Evolutionary conservation across 2,888 invertebrate genomes (phyloP), one percentile per base, ranked within the genome.

Genomic region (Pilophorus perplexus): DNA sequence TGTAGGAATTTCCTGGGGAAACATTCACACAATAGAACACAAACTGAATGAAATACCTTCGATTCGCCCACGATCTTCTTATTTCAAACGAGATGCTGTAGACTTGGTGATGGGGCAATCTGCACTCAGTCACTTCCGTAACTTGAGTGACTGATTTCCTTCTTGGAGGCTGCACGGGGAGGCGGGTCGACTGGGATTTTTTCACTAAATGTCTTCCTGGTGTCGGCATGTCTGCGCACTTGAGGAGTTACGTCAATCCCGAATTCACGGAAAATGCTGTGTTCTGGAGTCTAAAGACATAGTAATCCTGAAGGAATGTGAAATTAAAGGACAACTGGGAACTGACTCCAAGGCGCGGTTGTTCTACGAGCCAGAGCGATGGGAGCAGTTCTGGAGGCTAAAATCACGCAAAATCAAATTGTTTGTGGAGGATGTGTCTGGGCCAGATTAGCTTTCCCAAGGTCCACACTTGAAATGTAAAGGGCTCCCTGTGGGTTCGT

Each of bases 81-180:
- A 59, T 59, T 27, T 59, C 59, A 27, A 59, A 59, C 8, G 59
- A 38, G 40, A 59, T 59, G 44, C 59, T 59, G 59, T 59, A 59
- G 25, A 59, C 23, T 23, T 59, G 59, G 27, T 59, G 59, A 25
- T 59, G 59, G 8, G 44, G 23, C 1, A 59, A 44, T 10, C 59
- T 40, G 40, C 20, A 42, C 33, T 42, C 42, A 2, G 59, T 59
- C 16, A 59, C 44, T 38, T 38, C 33, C 40, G 59, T 59, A 23
- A 59, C 59, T 25, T 59, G 59, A 12, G 59, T 59, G 59, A 59
- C 28, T 23, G 59, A 59, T 14, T 27, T 40, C 6, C 59, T 38
- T 3, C 59, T n/a, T 25, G 59, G 40, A 2, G 59, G 59, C 23
- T 14, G 59, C n/a, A 27, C 42, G 10, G 59, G 59, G n/a, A 59